Evolutionary conservation across 2,888 invertebrate species (phyloP).

Genomic region (Cartodere bifasciata): DNA sequence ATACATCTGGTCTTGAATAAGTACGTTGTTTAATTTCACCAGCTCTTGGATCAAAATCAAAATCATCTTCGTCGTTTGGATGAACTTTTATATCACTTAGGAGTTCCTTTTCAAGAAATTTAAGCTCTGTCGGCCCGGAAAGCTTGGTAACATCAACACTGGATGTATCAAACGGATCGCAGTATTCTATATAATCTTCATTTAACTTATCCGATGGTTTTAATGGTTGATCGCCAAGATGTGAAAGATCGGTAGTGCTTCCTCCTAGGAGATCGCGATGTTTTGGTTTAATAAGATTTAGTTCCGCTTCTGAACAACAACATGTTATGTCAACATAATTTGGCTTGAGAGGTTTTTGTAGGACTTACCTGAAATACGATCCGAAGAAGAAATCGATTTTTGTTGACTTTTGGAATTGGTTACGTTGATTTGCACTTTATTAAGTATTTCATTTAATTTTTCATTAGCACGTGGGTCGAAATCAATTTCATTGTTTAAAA

Average conservation of each 20-base stretch:
- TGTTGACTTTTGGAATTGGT: slow-evolving; percentile 50
- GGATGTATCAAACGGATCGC: slow-evolving; percentile 82
- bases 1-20: slow-evolving; percentile 51
- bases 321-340: slow-evolving; percentile 7
- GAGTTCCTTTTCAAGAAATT: slow-evolving; percentile 65
- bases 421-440: slow-evolving; percentile 44
- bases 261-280: slow-evolving; percentile 61
- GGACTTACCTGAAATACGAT: slow-evolving; percentile 25
- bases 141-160: slow-evolving; percentile 55
- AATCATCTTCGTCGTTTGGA: slow-evolving; percentile 62
- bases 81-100: slow-evolving; percentile 43
- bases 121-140: slow-evolving; percentile 66
- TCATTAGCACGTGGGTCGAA: slow-evolving; percentile 52
- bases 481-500: slow-evolving; percentile 38
- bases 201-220: slow-evolving; percentile 43
- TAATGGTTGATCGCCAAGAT: slow-evolving; percentile 54
- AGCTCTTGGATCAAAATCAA: slow-evolving; percentile 72
- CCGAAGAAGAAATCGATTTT: slow-evolving; percentile 39
- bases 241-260: slow-evolving; percentile 61
- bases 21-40: slow-evolving; percentile 39
- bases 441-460: slow-evolving; percentile 18
- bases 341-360: background rate
- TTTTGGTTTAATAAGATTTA: slow-evolving; percentile 34
- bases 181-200: slow-evolving; percentile 43
- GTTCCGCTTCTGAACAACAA: slow-evolving; percentile 34